Evolutionary conservation across 2,113 vertebrate species (phyloP), one percentile per base, ranked within the genome.

Genomic region (Oncorhynchus mykiss): DNA sequence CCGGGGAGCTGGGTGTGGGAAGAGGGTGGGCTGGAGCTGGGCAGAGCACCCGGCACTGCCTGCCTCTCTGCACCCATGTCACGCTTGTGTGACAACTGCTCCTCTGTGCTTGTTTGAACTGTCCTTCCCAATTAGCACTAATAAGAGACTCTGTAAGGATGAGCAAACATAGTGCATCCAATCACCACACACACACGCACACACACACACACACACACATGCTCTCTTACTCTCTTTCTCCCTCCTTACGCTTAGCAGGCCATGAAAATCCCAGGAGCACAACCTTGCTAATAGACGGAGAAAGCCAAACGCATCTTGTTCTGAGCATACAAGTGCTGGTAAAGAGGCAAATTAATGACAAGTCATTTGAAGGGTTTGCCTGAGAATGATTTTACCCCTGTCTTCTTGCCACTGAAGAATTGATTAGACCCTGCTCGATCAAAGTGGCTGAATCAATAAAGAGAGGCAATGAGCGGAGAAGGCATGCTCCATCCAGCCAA

Each of bases 71-170:
- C 92, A 96, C 94, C 92, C 96, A 91, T 94, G 95, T 98, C 97
- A 98, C 95, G 95, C 94, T 93, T 79, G 68, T 87, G 82, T 91
- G 86, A 96, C 96, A 96, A 95, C 94, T 88, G 94, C 93, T 95
- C 89, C 94, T 95, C 94, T 93, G 94, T 94, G 95, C 94, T 94
- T 93, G 95, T 97, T 96, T 96, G 95, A 97, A 96, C 96, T 96
- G 95, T 96, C 98, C 96, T 95, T 96, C 95, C 96, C 97, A 98
- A 99, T 99, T 99, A 99, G 96, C 84, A 75, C 95, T 98, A 99
- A 97, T 97, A 98, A 97, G 96, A 95, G 95, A 96, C 96, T 96
- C 92, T 92, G 94, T 95, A 95, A 96, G 96, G 96, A 96, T 94
- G 95, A 97, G 95, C 95, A 95, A 98, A 96, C 97, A 94, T 91